phyloP scores from a whole-genome alignment of 1,140 invertebrate genomes.

The Oryctes rhinoceros region DNA sequence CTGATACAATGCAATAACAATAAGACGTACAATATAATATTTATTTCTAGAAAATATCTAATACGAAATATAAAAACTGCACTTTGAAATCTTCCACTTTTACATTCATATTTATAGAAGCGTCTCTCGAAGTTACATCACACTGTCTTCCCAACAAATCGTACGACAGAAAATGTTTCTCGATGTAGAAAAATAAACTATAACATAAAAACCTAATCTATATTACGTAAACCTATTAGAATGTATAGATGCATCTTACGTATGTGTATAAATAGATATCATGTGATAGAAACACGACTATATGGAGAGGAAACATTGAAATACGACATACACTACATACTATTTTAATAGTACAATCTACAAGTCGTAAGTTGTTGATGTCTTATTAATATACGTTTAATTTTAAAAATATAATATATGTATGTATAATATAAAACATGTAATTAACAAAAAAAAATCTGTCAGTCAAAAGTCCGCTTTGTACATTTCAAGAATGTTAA shows the following conservation, averaged over 20 bases:
- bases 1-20: conserved; percentile 12
- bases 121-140: background rate
- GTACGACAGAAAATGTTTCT: background rate
- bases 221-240: background rate
- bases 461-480: conserved; percentile 25
- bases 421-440: conserved; percentile 1
- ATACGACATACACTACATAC: conserved; percentile 18
- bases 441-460: background rate
- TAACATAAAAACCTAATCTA: conserved; percentile 6
- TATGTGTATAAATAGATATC: conserved; percentile 7
- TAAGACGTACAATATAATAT: background rate
- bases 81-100: background rate
- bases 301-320: conserved; percentile 3
- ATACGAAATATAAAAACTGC: conserved; percentile 19
- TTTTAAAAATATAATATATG: conserved; percentile 5
- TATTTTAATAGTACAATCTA: background rate
- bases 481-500: conserved; percentile 22
- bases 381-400: background rate
- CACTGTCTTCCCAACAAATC: background rate
- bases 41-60: background rate
- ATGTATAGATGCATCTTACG: conserved; percentile 6
- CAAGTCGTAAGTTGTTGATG: background rate
- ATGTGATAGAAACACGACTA: conserved; percentile 11
- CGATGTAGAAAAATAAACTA: background rate
- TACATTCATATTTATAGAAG: background rate